Percentiles rank a stretch among this genome's conserved stretches.
Evolutionary conservation across 2,888 invertebrate species (phyloP).

Genomic region (Xanthostigma xanthostigma): DNA sequence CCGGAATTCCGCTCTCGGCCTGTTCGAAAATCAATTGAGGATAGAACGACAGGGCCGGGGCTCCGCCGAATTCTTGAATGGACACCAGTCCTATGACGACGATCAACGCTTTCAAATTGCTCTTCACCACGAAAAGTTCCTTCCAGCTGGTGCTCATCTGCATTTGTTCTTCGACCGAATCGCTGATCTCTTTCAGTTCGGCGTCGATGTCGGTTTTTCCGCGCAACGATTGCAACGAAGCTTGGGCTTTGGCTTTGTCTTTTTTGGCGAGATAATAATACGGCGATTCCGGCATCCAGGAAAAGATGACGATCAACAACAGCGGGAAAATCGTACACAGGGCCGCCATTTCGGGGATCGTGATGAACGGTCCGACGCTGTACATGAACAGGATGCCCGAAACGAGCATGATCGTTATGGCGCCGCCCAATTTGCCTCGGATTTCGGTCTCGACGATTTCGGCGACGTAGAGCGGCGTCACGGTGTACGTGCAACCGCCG

Average conservation of each 20-base stretch:
- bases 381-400: slow-evolving; percentile 44
- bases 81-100: slow-evolving; percentile 30
- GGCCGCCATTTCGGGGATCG: slow-evolving; percentile 37
- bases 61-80: slow-evolving; percentile 24
- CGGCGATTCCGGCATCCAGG: slow-evolving; percentile 52
- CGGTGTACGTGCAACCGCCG: slow-evolving; percentile 25
- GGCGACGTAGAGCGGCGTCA: slow-evolving; percentile 39
- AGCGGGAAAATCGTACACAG: slow-evolving; percentile 42
- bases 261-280: slow-evolving; percentile 30
- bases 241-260: slow-evolving; percentile 29
- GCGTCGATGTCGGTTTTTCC: slow-evolving; percentile 34
- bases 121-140: slow-evolving; percentile 37
- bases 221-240: slow-evolving; percentile 40
- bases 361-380: slow-evolving; percentile 42
- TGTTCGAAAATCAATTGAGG: slow-evolving; percentile 25
- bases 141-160: slow-evolving; percentile 33
- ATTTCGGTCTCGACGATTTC: slow-evolving; percentile 40
- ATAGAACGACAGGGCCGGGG: slow-evolving; percentile 25
- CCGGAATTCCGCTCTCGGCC: slow-evolving; percentile 18
- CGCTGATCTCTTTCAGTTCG: slow-evolving; percentile 25
- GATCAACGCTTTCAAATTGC: slow-evolving; percentile 44
- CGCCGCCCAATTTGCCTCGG: slow-evolving; percentile 42
- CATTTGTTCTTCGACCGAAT: slow-evolving; percentile 29
- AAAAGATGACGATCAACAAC: slow-evolving; percentile 38
- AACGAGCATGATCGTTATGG: slow-evolving; percentile 38